Evolutionary conservation across 2,888 invertebrate genomes (phyloP).

Genomic region (Rhagophthalmus giganteus): DNA sequence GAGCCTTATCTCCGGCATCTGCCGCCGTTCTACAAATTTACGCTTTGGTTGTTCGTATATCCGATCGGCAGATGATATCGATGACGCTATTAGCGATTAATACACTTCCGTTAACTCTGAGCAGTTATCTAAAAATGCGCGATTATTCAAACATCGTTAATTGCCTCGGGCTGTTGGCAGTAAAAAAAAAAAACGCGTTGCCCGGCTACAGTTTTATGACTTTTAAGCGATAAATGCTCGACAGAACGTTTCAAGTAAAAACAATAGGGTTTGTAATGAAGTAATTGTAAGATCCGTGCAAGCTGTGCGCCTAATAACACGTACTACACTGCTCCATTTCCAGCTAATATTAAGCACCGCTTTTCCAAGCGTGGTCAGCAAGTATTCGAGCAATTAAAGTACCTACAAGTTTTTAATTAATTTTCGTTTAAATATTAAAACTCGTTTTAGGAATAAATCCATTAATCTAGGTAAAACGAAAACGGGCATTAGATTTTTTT

Average conservation of each 20-base stretch:
- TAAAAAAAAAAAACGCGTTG: conserved; percentile 19
- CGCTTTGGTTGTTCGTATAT: conserved; percentile 41
- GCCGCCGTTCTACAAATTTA: conserved; percentile 42
- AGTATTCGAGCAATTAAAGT: conserved; percentile 25
- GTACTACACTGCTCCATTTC: conserved; percentile 36
- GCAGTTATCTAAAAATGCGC: conserved; percentile 2
- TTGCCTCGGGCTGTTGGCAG: conserved; percentile 16
- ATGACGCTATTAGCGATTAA: conserved; percentile 19
- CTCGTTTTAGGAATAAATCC: no score
- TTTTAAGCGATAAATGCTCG: conserved; percentile 19
- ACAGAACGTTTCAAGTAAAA: conserved; percentile 19
- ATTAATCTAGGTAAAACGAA: no score
- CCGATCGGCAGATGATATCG: conserved; percentile 42
- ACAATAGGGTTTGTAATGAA: conserved; percentile 35
- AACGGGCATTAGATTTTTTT: no score
- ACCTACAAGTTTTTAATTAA: neutral
- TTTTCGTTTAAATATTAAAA: neutral
- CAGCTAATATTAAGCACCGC: conserved; percentile 36
- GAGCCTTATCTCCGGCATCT: conserved; percentile 46
- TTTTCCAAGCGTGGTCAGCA: conserved; percentile 28
- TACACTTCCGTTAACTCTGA: conserved; percentile 7
- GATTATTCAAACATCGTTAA: conserved; percentile 12
- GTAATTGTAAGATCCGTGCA: conserved; percentile 31
- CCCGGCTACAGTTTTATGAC: conserved; percentile 20
- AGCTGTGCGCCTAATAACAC: conserved; percentile 38